Conservation (phyloP, 2,888 invertebrate genomes). For the Clitarchus hookeri region DNA sequence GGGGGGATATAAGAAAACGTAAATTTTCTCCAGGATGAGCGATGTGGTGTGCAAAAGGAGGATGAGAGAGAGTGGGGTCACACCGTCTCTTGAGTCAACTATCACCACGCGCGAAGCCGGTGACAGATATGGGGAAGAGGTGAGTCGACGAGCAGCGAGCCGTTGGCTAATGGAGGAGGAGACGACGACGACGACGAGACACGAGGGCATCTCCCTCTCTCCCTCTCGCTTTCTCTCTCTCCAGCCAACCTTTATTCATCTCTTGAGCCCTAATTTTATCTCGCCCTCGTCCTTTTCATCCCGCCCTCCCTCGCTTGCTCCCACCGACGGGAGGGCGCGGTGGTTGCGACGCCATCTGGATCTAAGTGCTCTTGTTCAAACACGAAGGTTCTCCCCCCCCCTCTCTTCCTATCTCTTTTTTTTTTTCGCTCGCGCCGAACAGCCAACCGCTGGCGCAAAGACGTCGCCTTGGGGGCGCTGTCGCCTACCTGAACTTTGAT, state of each 20-base stretch:
- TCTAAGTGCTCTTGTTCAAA: conserved; percentile 14
- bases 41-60: too few species aligned
- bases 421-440: not conserved
- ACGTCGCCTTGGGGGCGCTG: too few species aligned
- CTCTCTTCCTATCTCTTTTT: not conserved
- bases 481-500: too few species aligned
- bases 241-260: not conserved
- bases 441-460: too few species aligned
- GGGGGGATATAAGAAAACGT: too few species aligned
- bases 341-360: conserved; percentile 8
- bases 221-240: not conserved
- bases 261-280: conserved; percentile 5
- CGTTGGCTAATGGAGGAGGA: not conserved
- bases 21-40: too few species aligned
- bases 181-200: not conserved
- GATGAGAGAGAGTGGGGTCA: too few species aligned
- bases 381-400: not conserved
- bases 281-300: not conserved
- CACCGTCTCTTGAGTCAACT: too few species aligned
- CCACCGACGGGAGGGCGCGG: not conserved
- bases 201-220: not conserved
- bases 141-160: not conserved
- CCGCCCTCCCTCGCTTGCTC: not conserved
- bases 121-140: not conserved
- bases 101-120: not conserved